Percentiles rank a stretch among this genome's conserved stretches.
phyloP scores from a whole-genome alignment of 2,888 invertebrate species.

The Poecilus cupreus region DNA sequence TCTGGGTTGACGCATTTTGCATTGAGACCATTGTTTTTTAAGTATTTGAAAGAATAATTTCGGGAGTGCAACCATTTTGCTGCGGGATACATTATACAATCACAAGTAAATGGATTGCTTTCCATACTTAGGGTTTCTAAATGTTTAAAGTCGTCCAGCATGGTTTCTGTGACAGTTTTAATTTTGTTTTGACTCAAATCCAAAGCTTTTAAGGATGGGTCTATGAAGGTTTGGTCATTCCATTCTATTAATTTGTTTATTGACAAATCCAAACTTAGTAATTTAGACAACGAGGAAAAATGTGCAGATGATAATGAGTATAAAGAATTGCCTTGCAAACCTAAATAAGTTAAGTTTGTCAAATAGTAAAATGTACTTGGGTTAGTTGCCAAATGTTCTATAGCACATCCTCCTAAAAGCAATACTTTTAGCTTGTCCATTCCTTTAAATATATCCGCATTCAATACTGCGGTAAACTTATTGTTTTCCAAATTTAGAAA shows the following conservation, averaged over 20 bases:
- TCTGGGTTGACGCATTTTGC: constrained; percentile 74
- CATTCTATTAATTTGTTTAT: constrained; percentile 75
- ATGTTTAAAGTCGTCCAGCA: constrained; percentile 76
- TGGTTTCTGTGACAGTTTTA: constrained; percentile 74
- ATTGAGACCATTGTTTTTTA: constrained; percentile 17
- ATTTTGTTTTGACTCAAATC: constrained; percentile 76
- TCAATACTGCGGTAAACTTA: constrained; percentile 67
- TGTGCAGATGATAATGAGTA: constrained; percentile 72
- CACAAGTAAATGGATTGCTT: constrained; percentile 76
- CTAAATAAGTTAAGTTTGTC: constrained; percentile 74
- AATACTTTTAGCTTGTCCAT: constrained; percentile 74
- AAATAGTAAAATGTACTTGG: constrained; percentile 75
- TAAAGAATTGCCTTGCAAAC: constrained; percentile 74
- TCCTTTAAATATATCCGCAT: constrained; percentile 73
- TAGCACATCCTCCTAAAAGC: constrained; percentile 74
- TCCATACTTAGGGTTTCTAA: constrained; percentile 73
- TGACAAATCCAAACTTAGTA: constrained; percentile 74
- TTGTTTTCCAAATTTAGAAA: constrained; percentile 76
- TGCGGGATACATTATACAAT: constrained; percentile 68
- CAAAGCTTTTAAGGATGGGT: constrained; percentile 72
- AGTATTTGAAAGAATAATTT: constrained; percentile 17
- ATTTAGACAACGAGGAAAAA: constrained; percentile 72
- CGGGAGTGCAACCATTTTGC: constrained; percentile 13
- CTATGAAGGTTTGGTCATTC: constrained; percentile 74
- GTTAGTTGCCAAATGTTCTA: constrained; percentile 71